Conservation (phyloP, 2,797 vertebrate genomes). For the Halcyon badia region DNA sequence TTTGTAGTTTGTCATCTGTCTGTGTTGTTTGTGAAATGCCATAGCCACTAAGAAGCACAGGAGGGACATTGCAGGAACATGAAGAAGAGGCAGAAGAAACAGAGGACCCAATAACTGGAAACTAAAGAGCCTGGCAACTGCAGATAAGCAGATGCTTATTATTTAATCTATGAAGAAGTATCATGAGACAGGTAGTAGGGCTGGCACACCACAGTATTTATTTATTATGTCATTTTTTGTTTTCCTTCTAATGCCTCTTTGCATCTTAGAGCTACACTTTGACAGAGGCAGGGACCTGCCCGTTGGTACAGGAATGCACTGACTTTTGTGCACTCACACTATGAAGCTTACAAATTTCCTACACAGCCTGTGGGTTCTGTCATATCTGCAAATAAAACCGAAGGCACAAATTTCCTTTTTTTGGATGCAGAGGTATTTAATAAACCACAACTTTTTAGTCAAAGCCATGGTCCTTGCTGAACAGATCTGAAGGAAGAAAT, state of each 20-base stretch:
- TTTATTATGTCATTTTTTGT: not conserved
- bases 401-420: not conserved
- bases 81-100: not conserved
- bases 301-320: not conserved
- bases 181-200: not conserved
- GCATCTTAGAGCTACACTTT: not conserved
- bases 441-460: not conserved
- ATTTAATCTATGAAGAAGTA: not conserved
- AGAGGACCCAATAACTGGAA: not conserved
- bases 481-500: not conserved
- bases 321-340: not conserved
- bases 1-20: not conserved
- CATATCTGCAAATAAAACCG: not conserved
- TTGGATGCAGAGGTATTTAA: not conserved
- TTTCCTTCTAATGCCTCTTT: not conserved
- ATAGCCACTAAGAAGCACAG: fast-evolving
- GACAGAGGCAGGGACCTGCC: not conserved
- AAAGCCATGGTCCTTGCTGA: not conserved
- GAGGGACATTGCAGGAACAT: not conserved
- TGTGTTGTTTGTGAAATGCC: not conserved
- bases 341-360: not conserved
- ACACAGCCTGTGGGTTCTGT: not conserved
- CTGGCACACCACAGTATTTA: not conserved
- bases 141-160: constrained; percentile 26
- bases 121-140: not conserved